These are phyloP conservation scores for Martes martes DNA, from an alignment of 2,113 vertebrate genomes.

Conservation along the genomic window DNA sequence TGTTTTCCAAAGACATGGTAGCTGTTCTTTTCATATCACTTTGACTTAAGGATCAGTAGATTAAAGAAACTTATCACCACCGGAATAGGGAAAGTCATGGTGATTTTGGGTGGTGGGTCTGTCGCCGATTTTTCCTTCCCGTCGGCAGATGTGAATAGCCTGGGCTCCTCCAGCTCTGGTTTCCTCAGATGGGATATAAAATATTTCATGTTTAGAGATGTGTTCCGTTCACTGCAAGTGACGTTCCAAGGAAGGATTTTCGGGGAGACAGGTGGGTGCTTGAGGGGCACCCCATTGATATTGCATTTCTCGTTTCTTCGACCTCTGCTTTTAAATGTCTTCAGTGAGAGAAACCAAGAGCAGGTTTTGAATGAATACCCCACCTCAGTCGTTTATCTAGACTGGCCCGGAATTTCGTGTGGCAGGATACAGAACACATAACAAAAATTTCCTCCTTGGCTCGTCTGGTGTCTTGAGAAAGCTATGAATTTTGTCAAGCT, in stretches of 20 bases:
- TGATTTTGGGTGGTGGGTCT: slow-evolving; percentile 60
- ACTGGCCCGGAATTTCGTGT: background rate
- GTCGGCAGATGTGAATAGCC: slow-evolving; percentile 20
- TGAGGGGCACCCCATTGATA: background rate
- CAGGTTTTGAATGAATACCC: background rate
- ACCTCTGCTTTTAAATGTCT: background rate
- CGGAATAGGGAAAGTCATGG: slow-evolving; percentile 54
- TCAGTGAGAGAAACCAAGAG: slow-evolving; percentile 14
- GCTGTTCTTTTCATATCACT: slow-evolving; percentile 59
- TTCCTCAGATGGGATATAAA: background rate
- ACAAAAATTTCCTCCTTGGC: slow-evolving; percentile 23
- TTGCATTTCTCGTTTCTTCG: background rate
- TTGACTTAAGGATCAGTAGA: slow-evolving; percentile 40
- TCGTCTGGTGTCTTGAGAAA: slow-evolving; percentile 38
- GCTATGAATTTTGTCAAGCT: slow-evolving; percentile 9
- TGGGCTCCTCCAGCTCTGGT: background rate
- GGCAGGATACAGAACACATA: background rate
- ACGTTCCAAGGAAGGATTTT: background rate
- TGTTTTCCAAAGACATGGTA: slow-evolving; percentile 55
- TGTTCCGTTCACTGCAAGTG: background rate
- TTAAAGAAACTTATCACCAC: slow-evolving; percentile 68
- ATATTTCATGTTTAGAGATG: background rate
- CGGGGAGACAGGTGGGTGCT: background rate
- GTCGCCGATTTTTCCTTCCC: background rate
- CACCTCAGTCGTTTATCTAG: background rate